Conservation (phyloP, 2,888 invertebrate genomes). For the Panopea generosa region DNA sequence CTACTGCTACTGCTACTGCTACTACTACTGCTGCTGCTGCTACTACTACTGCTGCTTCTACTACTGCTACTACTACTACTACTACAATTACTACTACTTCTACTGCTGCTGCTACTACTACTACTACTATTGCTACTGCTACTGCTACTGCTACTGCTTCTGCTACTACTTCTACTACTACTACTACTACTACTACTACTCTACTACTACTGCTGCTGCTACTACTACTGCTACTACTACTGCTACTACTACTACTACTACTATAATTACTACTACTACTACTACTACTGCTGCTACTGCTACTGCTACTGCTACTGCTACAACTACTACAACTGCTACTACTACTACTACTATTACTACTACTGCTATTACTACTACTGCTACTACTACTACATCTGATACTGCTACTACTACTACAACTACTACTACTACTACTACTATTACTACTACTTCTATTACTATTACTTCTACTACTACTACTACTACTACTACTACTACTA, state of each 20-base stretch:
- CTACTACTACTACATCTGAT: conserved; percentile 32
- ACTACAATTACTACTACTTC: too few species aligned
- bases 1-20: conserved; percentile 19
- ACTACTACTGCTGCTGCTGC: conserved; percentile 24
- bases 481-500: conserved; percentile 19
- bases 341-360: conserved; percentile 30
- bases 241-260: conserved; percentile 20
- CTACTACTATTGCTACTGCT: conserved; percentile 24
- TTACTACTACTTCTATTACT: too few species aligned
- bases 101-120: conserved; percentile 17
- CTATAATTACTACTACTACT: conserved; percentile 15
- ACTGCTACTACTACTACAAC: conserved; percentile 25
- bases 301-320: too few species aligned
- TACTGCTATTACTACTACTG: conserved; percentile 33
- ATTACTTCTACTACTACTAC: too few species aligned
- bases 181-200: too few species aligned
- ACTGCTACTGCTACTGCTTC: conserved; percentile 14
- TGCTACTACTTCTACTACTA: too few species aligned
- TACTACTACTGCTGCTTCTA: too few species aligned
- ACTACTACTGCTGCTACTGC: conserved; percentile 4
- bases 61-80: too few species aligned
- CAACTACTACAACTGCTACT: too few species aligned
- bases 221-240: conserved; percentile 13
- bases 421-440: conserved; percentile 26
- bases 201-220: too few species aligned